phyloP scores from a whole-genome alignment of 2,113 vertebrate species.

The Notiomystis cincta region DNA sequence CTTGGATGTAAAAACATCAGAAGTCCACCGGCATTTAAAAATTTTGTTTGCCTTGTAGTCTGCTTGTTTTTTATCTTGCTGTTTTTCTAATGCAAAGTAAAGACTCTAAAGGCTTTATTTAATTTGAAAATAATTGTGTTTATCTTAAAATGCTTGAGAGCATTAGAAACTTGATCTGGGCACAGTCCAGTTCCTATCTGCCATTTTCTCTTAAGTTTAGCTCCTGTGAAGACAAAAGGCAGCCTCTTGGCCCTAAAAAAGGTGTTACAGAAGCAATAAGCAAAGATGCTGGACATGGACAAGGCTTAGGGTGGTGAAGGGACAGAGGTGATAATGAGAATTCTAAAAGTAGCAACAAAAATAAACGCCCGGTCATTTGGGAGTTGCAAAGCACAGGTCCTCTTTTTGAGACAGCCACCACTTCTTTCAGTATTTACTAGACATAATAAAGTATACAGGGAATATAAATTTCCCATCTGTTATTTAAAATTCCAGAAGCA shows the following conservation, averaged over 20 bases:
- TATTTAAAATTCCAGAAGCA: slow-evolving; percentile 10
- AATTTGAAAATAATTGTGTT: neutral
- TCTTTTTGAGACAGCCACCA: neutral
- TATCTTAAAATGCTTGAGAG: neutral
- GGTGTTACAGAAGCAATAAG: neutral
- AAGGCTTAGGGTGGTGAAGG: neutral
- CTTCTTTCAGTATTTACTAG: neutral
- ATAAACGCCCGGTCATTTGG: neutral
- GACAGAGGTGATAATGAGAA: neutral
- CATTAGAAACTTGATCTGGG: neutral
- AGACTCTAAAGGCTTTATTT: neutral
- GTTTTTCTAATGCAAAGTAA: neutral
- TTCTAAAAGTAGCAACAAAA: neutral
- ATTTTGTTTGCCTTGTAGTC: neutral
- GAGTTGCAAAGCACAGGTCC: neutral
- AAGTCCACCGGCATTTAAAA: neutral
- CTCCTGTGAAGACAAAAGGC: neutral
- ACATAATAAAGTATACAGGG: neutral
- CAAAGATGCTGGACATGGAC: neutral
- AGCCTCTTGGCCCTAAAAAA: neutral
- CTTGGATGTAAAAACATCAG: neutral
- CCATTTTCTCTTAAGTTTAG: neutral
- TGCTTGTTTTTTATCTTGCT: neutral
- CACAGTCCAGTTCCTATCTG: neutral
- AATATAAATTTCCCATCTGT: neutral